Evolutionary conservation across 1,140 invertebrate genomes (phyloP).

Genomic region (Procambarus clarkii): DNA sequence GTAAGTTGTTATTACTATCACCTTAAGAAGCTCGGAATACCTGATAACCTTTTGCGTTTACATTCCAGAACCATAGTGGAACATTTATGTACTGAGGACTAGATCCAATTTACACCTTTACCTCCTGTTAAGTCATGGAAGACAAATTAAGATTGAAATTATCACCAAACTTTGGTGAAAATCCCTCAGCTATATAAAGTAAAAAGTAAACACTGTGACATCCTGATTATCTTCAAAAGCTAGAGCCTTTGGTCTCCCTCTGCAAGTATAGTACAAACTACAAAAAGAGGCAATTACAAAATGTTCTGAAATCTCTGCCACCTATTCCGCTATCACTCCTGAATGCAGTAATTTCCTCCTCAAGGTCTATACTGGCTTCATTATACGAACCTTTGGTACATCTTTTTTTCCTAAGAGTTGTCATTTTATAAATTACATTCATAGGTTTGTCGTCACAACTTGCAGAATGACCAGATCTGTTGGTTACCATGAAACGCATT

Average conservation of each 20-base stretch:
- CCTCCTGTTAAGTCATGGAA: constrained; percentile 46
- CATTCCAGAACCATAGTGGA: constrained; percentile 23
- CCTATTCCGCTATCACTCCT: neutral
- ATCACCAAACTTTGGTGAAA: constrained; percentile 21
- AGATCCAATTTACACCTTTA: constrained; percentile 30
- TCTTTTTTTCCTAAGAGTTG: neutral
- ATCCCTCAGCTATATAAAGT: constrained; percentile 36
- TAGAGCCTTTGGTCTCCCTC: constrained; percentile 26
- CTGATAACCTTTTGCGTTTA: constrained; percentile 30
- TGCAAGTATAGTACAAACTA: constrained; percentile 48
- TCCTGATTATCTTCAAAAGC: constrained; percentile 27
- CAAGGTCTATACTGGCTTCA: neutral
- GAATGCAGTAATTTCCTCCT: neutral
- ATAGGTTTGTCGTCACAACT: constrained; percentile 1
- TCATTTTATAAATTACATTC: neutral
- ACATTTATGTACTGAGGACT: constrained; percentile 46
- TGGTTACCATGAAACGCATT: neutral
- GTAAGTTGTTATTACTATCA: neutral
- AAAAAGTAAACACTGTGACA: constrained; percentile 21
- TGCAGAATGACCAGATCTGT: constrained; percentile 12
- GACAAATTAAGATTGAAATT: constrained; percentile 38
- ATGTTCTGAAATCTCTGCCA: neutral
- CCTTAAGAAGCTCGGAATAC: constrained; percentile 24
- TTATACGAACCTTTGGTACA: neutral
- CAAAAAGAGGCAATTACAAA: constrained; percentile 1